These are phyloP conservation scores for Drosophila melanica DNA, from an alignment of 1,140 invertebrate genomes.

Conservation along the genomic window DNA sequence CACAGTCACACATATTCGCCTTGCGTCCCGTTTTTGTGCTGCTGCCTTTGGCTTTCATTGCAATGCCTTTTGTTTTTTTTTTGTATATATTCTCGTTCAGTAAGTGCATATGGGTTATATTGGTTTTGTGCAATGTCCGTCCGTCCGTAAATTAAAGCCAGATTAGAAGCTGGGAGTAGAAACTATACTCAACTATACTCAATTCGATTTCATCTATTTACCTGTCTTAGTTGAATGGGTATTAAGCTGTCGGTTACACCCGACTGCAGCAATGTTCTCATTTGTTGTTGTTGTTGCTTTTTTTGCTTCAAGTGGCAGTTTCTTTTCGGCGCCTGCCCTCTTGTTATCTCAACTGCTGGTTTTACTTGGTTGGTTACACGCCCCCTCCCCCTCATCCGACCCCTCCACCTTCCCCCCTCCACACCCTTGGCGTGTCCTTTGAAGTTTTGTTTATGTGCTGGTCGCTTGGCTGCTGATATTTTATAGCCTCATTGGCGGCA, in stretches of 20 bases:
- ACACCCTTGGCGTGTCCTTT: slow-evolving; percentile 18
- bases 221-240: too few relatives aligned
- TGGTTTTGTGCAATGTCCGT: too few relatives aligned
- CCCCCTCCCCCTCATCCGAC: not conserved
- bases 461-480: slow-evolving; percentile 42
- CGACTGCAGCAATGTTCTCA: too few relatives aligned
- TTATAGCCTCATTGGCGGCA: slow-evolving; percentile 45
- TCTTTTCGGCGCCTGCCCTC: slow-evolving; percentile 46
- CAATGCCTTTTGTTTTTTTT: slow-evolving; percentile 59
- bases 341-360: not conserved
- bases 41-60: slow-evolving; percentile 32
- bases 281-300: slow-evolving; percentile 18
- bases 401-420: too few relatives aligned
- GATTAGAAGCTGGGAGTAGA: too few relatives aligned
- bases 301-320: slow-evolving; percentile 73
- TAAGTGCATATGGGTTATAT: too few relatives aligned
- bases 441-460: slow-evolving; percentile 48
- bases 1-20: slow-evolving; percentile 4
- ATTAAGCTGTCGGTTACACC: too few relatives aligned
- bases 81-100: too few relatives aligned
- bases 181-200: too few relatives aligned
- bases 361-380: slow-evolving; percentile 5
- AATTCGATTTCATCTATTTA: too few relatives aligned
- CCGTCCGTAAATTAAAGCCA: too few relatives aligned
- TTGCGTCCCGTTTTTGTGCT: slow-evolving; percentile 35